A percentile compares a stretch with the other conserved stretches of the same genome.
Conservation (phyloP, 2,797 vertebrate species). For the Sebastes hubbsi region DNA sequence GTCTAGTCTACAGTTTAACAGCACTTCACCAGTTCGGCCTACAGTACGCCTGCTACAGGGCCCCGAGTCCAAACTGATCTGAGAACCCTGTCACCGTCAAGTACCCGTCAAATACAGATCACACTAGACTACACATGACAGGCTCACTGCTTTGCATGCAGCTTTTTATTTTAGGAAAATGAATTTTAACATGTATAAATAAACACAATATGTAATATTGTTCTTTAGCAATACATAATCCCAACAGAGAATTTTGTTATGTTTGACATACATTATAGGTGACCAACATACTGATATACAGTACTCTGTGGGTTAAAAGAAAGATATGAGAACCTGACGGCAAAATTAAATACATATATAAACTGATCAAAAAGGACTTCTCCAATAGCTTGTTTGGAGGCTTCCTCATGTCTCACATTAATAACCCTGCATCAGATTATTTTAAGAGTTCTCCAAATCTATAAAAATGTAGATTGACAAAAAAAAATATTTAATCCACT, state of each 20-base stretch:
- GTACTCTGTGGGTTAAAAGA: not conserved
- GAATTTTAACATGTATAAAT: too few relatives aligned
- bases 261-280: not conserved
- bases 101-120: not conserved
- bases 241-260: too few relatives aligned
- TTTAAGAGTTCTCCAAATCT: not conserved
- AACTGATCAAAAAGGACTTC: not conserved
- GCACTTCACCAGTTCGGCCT: not conserved
- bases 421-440: not conserved
- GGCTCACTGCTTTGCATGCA: not conserved
- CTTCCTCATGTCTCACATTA: not conserved
- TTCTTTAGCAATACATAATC: too few relatives aligned
- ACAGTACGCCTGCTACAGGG: not conserved
- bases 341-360: not conserved
- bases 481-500: not conserved
- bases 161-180: accelerated
- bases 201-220: too few relatives aligned
- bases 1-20: too few relatives aligned
- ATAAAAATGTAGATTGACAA: not conserved
- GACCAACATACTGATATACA: too few relatives aligned
- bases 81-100: not conserved
- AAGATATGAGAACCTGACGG: not conserved
- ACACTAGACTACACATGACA: not conserved
- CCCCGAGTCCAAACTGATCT: not conserved
- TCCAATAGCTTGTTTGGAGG: not conserved